phyloP scores from a whole-genome alignment of 2,113 vertebrate species.

The Carollia perspicillata region DNA sequence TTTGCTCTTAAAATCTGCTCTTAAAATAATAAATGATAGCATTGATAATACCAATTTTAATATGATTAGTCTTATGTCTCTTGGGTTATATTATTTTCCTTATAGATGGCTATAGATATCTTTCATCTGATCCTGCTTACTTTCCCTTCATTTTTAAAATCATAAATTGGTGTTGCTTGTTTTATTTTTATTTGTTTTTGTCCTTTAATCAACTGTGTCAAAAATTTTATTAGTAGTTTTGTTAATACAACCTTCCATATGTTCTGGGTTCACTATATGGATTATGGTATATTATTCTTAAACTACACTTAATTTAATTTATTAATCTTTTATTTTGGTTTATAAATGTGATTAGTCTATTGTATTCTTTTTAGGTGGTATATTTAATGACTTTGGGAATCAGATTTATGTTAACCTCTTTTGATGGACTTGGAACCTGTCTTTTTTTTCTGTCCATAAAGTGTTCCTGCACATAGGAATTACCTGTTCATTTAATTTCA shows the following conservation, averaged over 20 bases:
- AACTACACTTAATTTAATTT: neutral
- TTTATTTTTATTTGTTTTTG: neutral
- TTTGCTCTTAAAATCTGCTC: neutral
- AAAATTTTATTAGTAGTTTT: neutral
- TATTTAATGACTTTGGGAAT: neutral
- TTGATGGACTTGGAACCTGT: neutral
- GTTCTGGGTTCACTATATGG: neutral
- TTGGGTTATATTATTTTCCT: neutral
- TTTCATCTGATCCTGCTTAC: neutral
- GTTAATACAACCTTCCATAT: neutral
- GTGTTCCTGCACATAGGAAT: neutral
- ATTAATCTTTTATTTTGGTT: slow-evolving; percentile 16
- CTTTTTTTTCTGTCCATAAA: neutral
- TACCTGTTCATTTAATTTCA: neutral
- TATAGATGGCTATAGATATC: neutral
- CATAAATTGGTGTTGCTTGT: neutral
- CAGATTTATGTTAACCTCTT: neutral
- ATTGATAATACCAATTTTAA: neutral
- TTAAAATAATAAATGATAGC: neutral
- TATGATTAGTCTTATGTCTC: neutral
- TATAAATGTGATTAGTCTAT: neutral
- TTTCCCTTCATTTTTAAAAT: slow-evolving; percentile 9
- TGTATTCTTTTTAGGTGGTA: neutral
- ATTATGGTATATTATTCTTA: neutral
- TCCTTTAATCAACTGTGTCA: neutral